Evolutionary conservation across 2,888 invertebrate genomes (phyloP).

Genomic region (Cheilosia grossa): DNA sequence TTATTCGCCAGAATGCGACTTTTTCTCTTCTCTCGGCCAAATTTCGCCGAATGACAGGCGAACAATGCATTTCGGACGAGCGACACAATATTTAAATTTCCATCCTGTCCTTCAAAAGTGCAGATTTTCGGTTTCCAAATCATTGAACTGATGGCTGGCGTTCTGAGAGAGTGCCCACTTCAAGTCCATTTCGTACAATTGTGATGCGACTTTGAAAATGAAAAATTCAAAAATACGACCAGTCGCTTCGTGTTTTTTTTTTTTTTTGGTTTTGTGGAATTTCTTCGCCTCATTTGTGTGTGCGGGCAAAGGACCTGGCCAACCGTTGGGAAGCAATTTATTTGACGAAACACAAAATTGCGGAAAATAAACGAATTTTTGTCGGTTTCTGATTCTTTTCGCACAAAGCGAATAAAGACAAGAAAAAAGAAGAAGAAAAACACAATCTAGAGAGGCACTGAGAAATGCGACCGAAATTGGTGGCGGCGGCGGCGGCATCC

Average conservation of each 20-base stretch:
- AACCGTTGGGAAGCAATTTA: conserved; percentile 59
- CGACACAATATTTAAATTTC: conserved; percentile 76
- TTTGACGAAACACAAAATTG: conserved; percentile 74
- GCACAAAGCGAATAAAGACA: not conserved
- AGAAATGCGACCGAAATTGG: conserved; percentile 76
- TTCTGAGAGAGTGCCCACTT: conserved; percentile 17
- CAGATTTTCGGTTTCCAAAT: conserved; percentile 82
- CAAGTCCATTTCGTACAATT: conserved; percentile 26
- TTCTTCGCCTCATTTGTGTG: conserved; percentile 53
- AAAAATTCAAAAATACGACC: conserved; percentile 23
- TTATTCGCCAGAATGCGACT: conserved; percentile 59
- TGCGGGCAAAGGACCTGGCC: not conserved
- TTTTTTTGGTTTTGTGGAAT: conserved; percentile 14
- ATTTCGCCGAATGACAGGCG: conserved; percentile 57
- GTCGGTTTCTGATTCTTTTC: conserved; percentile 48
- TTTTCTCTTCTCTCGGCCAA: conserved; percentile 46
- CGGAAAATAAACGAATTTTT: conserved; percentile 71
- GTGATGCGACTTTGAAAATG: conserved; percentile 18
- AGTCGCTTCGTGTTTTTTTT: not conserved
- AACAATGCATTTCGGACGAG: conserved; percentile 54
- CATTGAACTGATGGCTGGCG: conserved; percentile 77
- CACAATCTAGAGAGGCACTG: conserved; percentile 46
- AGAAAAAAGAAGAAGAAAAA: conserved; percentile 10
- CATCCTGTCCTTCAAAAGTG: conserved; percentile 81
- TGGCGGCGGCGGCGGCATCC: conserved; percentile 67